Percentiles rank a stretch among this genome's conserved stretches.
Conservation (phyloP, 2,888 invertebrate species). For the Xylota sylvarum region DNA sequence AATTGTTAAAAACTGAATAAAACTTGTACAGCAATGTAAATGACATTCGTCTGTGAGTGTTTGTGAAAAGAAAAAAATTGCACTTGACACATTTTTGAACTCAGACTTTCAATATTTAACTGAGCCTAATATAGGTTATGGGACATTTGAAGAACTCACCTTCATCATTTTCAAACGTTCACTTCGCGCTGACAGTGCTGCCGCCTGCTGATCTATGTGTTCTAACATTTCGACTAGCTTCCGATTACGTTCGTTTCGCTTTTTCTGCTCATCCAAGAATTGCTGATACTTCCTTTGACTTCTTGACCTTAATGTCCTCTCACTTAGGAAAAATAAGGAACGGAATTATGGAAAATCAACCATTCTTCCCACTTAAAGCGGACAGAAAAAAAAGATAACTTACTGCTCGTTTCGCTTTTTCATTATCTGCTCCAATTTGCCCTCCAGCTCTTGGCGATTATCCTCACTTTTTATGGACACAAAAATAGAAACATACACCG, state of each 20-base stretch:
- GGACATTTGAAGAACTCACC: slow-evolving; percentile 82
- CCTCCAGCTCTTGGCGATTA: slow-evolving; percentile 86
- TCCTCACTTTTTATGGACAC: slow-evolving; percentile 84
- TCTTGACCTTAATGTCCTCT: slow-evolving; percentile 81
- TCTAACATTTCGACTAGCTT: slow-evolving; percentile 87
- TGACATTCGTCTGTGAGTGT: neutral
- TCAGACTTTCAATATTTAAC: neutral
- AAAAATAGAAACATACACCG: slow-evolving; percentile 54
- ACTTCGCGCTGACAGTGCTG: slow-evolving; percentile 87
- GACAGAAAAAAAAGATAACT: slow-evolving; percentile 79
- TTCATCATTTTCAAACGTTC: slow-evolving; percentile 87
- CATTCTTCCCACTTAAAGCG: slow-evolving; percentile 44
- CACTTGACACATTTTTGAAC: neutral
- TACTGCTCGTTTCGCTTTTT: slow-evolving; percentile 86
- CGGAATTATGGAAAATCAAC: slow-evolving; percentile 49
- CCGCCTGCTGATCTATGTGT: slow-evolving; percentile 86
- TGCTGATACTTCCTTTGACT: slow-evolving; percentile 83
- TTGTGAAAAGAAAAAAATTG: neutral
- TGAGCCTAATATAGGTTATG: neutral
- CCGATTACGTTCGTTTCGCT: slow-evolving; percentile 87
- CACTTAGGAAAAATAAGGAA: slow-evolving; percentile 79
- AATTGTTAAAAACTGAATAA: neutral
- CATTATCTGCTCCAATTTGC: slow-evolving; percentile 86
- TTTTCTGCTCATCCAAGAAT: slow-evolving; percentile 86
- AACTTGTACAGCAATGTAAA: neutral